A percentile compares a stretch with the other conserved stretches of the same genome.
Conservation (phyloP, 2,113 vertebrate species). For the Ancistrus triradiatus region DNA sequence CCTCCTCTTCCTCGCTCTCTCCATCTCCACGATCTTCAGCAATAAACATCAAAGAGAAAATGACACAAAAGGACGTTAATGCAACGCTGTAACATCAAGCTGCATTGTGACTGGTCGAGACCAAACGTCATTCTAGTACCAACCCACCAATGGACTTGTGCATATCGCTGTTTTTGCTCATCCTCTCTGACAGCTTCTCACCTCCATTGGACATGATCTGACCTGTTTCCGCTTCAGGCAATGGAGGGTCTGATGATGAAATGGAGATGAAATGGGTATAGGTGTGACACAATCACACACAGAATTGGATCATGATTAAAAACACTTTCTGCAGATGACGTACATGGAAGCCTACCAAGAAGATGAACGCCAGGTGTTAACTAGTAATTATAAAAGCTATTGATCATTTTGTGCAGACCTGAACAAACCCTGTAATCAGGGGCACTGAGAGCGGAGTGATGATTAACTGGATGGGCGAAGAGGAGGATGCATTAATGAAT, state of each 20-base stretch:
- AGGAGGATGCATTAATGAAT: too few species aligned
- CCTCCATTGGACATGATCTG: constrained; percentile 77
- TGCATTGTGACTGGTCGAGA: constrained; percentile 15
- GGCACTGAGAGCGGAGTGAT: too few species aligned
- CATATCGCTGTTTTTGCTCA: constrained; percentile 66
- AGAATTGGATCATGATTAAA: not conserved
- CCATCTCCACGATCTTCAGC: constrained; percentile 71
- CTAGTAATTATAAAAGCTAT: too few species aligned
- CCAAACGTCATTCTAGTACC: constrained; percentile 22
- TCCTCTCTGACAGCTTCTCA: constrained; percentile 70
- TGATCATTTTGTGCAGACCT: too few species aligned
- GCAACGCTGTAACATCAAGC: constrained; percentile 1
- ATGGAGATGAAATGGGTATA: constrained; percentile 5
- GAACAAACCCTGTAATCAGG: too few species aligned
- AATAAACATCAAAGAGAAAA: not conserved
- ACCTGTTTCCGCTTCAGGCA: constrained; percentile 61
- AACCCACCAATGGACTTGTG: constrained; percentile 76
- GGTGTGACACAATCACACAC: not conserved
- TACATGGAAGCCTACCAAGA: too few species aligned
- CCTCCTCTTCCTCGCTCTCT: constrained; percentile 84
- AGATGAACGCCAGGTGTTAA: too few species aligned
- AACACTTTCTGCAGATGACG: too few species aligned
- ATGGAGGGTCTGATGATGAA: constrained; percentile 65
- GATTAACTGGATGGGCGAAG: too few species aligned
- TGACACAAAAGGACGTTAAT: not conserved